These are phyloP conservation scores for Lates japonicus DNA, from an alignment of 2,797 vertebrate species.

Conservation along the genomic window DNA sequence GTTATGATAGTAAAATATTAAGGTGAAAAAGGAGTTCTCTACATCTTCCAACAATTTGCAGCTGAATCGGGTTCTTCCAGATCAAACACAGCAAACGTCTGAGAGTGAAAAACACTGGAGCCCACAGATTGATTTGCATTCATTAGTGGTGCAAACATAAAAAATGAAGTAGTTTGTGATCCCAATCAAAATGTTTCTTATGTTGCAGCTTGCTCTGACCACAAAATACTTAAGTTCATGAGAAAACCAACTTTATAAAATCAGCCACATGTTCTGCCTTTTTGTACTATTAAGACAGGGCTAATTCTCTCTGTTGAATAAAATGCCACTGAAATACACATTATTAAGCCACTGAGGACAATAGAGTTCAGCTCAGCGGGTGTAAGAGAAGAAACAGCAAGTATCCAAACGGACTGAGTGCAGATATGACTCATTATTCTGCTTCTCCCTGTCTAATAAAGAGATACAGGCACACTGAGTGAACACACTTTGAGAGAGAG, in stretches of 20 bases:
- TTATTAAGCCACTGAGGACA: conserved; percentile 8
- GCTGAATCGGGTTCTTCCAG: not conserved
- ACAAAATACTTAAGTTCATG: not conserved
- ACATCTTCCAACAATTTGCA: not conserved
- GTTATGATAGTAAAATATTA: not conserved
- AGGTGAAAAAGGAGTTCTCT: not conserved
- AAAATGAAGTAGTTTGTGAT: not conserved
- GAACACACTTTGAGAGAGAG: conserved; percentile 14
- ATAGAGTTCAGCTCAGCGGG: conserved; percentile 7
- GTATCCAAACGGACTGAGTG: conserved; percentile 1
- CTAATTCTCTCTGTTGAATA: not conserved
- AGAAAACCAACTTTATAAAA: not conserved
- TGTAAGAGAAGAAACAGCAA: conserved; percentile 21
- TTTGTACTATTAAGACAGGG: not conserved
- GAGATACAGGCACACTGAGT: conserved; percentile 18
- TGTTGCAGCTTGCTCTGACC: not conserved
- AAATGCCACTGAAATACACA: conserved; percentile 13
- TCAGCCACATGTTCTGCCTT: not conserved
- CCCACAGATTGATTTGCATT: not conserved
- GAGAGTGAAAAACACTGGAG: not conserved
- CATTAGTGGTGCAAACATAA: not conserved
- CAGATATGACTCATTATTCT: conserved; percentile 49
- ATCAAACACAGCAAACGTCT: not conserved
- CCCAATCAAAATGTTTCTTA: not conserved
- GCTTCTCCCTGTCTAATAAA: conserved; percentile 26